phyloP scores from a whole-genome alignment of 2,113 vertebrate species.

The Antennarius striatus region DNA sequence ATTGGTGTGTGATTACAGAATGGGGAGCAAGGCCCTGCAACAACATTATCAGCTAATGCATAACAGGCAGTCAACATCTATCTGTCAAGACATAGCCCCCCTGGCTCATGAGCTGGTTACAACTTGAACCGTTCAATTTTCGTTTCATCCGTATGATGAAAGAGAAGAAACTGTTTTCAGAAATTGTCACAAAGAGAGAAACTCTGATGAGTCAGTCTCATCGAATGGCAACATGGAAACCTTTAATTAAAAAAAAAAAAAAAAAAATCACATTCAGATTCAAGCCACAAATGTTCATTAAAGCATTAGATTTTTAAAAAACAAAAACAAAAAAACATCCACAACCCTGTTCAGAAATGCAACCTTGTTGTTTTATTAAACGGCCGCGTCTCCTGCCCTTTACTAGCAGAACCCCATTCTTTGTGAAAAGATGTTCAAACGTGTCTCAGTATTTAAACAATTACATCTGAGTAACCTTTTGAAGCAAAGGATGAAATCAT shows the following conservation, averaged over 20 bases:
- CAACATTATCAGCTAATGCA: slow-evolving; percentile 6
- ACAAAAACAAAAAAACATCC: background rate
- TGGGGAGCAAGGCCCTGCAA: background rate
- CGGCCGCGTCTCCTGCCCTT: slow-evolving; percentile 15
- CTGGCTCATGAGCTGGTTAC: slow-evolving; percentile 20
- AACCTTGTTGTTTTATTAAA: slow-evolving; percentile 20
- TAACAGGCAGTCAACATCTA: slow-evolving; percentile 1
- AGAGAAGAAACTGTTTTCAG: background rate
- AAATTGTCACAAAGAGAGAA: too few species aligned
- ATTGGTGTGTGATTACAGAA: slow-evolving; percentile 6
- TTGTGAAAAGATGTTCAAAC: background rate
- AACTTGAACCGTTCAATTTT: slow-evolving; percentile 5
- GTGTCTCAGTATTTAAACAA: background rate
- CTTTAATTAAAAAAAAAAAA: too few species aligned
- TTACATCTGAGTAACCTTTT: background rate
- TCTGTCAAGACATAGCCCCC: slow-evolving; percentile 8
- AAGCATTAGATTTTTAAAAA: background rate
- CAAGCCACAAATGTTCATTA: too few species aligned
- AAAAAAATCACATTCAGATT: too few species aligned
- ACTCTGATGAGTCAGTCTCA: too few species aligned
- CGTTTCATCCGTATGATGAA: background rate
- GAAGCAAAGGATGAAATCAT: background rate
- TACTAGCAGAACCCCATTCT: slow-evolving; percentile 9
- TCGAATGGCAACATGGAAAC: too few species aligned
- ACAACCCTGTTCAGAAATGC: slow-evolving; percentile 15